A percentile compares a stretch with the other conserved stretches of the same genome.
Conservation (phyloP, 2,113 vertebrate genomes). For the Peromyscus leucopus region DNA sequence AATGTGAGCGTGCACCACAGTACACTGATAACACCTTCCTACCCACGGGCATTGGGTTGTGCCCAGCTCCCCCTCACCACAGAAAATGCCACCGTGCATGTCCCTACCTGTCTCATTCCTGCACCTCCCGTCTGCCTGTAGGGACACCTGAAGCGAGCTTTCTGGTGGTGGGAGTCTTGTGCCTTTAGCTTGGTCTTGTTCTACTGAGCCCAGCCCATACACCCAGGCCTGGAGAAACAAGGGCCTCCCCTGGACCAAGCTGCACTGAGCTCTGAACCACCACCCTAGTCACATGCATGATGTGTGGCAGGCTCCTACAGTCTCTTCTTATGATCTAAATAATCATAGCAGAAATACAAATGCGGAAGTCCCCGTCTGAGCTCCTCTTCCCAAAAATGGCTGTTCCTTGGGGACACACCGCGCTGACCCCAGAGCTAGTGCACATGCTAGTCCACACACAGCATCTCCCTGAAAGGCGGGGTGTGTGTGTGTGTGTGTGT, state of each 20-base stretch:
- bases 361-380: not conserved
- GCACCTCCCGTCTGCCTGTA: not conserved
- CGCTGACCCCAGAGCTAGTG: not conserved
- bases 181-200: not conserved
- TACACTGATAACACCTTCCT: not conserved
- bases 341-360: not conserved
- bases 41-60: not conserved
- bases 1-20: not conserved
- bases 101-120: not conserved
- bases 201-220: not conserved
- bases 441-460: accelerated
- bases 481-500: no score
- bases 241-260: not conserved
- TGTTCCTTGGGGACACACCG: not conserved
- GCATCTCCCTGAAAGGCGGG: not conserved
- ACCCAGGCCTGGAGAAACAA: not conserved
- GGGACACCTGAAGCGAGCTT: not conserved
- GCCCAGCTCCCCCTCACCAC: not conserved
- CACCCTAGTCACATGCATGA: not conserved
- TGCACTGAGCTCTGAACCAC: not conserved
- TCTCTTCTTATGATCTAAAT: not conserved
- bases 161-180: not conserved
- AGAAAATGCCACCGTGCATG: not conserved
- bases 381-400: not conserved
- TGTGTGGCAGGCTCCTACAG: no score